Conservation (phyloP, 2,888 invertebrate genomes). For the Orgyia antiqua region DNA sequence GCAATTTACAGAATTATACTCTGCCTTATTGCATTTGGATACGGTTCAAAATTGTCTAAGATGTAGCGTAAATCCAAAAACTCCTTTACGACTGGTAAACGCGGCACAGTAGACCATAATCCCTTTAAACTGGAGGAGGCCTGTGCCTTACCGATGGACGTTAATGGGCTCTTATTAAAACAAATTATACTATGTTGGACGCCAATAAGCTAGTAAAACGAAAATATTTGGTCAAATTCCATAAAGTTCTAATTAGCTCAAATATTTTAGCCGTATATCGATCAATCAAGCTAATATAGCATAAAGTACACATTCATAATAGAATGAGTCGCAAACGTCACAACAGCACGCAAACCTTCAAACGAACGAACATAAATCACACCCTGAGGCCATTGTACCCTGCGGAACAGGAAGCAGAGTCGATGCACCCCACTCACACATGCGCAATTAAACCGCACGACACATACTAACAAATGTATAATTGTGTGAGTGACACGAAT, state of each 20-base stretch:
- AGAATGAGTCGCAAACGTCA: slow-evolving; percentile 52
- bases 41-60: too few relatives aligned
- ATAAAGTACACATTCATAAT: slow-evolving; percentile 26
- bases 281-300: slow-evolving; percentile 35
- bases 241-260: slow-evolving; percentile 11
- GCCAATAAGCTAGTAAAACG: too few relatives aligned
- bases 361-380: slow-evolving; percentile 63
- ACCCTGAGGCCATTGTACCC: slow-evolving; percentile 68
- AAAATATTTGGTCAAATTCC: slow-evolving; percentile 5
- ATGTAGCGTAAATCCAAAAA: too few relatives aligned
- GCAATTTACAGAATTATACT: too few relatives aligned
- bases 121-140: too few relatives aligned
- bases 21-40: too few relatives aligned
- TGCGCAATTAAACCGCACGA: slow-evolving; percentile 10
- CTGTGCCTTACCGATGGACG: too few relatives aligned
- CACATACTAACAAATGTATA: slow-evolving; percentile 9
- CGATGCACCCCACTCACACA: slow-evolving; percentile 69
- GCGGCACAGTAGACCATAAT: too few relatives aligned
- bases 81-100: too few relatives aligned
- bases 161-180: too few relatives aligned
- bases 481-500: slow-evolving; percentile 63
- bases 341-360: slow-evolving; percentile 66
- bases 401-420: slow-evolving; percentile 66
- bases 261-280: slow-evolving; percentile 23
- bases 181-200: too few relatives aligned